Conservation (phyloP, 2,888 invertebrate species). For the Drosophila anceps region DNA sequence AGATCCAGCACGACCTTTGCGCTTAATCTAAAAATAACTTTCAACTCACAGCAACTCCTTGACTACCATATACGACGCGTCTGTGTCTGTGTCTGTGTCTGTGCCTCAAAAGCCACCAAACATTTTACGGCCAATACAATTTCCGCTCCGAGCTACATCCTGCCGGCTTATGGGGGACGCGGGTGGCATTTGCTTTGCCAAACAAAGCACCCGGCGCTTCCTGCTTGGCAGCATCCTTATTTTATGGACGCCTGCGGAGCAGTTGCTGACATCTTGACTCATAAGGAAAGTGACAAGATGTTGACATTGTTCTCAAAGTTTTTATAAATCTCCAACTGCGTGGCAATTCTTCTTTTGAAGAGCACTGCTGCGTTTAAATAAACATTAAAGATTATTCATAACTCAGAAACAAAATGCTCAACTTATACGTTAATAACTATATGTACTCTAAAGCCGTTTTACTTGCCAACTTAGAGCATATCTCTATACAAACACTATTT, state of each 20-base stretch:
- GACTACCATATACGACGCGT: slow-evolving; percentile 16
- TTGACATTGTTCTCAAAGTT: slow-evolving; percentile 10
- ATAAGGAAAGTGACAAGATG: slow-evolving; percentile 47
- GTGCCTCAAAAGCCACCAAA: slow-evolving; percentile 36
- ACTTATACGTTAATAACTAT: no score
- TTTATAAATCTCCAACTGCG: slow-evolving; percentile 10
- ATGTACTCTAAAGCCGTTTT: not conserved
- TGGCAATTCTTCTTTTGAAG: not conserved
- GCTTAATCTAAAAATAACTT: slow-evolving; percentile 55
- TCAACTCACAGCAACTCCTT: slow-evolving; percentile 24
- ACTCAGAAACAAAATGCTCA: not conserved
- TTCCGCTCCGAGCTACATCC: slow-evolving; percentile 50
- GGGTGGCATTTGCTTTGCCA: slow-evolving; percentile 54
- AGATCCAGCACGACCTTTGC: slow-evolving; percentile 44
- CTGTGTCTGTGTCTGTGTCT: slow-evolving; percentile 18
- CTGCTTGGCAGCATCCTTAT: slow-evolving; percentile 13
- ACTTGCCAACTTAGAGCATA: not conserved
- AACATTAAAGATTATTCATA: not conserved
- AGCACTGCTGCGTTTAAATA: not conserved
- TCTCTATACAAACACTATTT: not conserved
- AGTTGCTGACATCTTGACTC: slow-evolving; percentile 23
- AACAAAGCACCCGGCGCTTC: slow-evolving; percentile 25
- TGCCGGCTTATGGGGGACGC: slow-evolving; percentile 45
- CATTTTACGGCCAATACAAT: slow-evolving; percentile 66
- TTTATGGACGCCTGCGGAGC: slow-evolving; percentile 27